Evolutionary conservation across 2,113 vertebrate genomes (phyloP).

Genomic region (Siphamia tubifer): DNA sequence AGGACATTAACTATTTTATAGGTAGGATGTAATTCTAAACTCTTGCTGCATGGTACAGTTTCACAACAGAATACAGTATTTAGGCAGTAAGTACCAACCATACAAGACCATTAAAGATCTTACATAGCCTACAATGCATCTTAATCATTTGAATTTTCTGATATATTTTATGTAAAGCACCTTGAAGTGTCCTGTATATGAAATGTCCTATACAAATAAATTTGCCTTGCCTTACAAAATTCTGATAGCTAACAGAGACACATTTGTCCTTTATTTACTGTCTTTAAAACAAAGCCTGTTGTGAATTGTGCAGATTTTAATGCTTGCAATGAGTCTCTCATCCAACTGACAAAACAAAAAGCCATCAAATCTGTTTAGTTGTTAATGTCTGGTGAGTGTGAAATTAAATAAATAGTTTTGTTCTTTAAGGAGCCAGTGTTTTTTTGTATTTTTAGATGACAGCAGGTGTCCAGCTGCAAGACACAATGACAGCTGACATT

Average conservation of each 20-base stretch:
- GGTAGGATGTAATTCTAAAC: too few species aligned
- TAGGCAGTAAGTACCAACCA: too few species aligned
- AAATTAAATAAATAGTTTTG: background rate
- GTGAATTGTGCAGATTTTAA: background rate
- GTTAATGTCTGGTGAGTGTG: constrained; percentile 1
- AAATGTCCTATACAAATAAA: too few species aligned
- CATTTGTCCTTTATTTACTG: background rate
- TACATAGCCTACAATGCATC: too few species aligned
- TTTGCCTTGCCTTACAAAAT: too few species aligned
- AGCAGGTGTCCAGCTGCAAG: constrained; percentile 34
- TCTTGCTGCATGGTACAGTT: too few species aligned
- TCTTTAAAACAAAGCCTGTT: background rate
- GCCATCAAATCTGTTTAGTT: background rate
- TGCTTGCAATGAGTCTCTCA: background rate
- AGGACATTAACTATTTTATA: too few species aligned
- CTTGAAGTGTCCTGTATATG: too few species aligned
- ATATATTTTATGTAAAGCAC: too few species aligned
- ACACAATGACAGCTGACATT: constrained; percentile 19
- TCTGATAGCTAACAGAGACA: background rate
- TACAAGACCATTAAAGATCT: too few species aligned
- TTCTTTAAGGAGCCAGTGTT: background rate
- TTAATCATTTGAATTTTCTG: too few species aligned
- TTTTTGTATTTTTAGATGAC: background rate
- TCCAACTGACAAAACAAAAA: constrained; percentile 3
- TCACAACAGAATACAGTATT: too few species aligned